A percentile compares a stretch with the other conserved stretches of the same genome.
Conservation (phyloP, 2,113 vertebrate species). For the Oreochromis tanganicae region DNA sequence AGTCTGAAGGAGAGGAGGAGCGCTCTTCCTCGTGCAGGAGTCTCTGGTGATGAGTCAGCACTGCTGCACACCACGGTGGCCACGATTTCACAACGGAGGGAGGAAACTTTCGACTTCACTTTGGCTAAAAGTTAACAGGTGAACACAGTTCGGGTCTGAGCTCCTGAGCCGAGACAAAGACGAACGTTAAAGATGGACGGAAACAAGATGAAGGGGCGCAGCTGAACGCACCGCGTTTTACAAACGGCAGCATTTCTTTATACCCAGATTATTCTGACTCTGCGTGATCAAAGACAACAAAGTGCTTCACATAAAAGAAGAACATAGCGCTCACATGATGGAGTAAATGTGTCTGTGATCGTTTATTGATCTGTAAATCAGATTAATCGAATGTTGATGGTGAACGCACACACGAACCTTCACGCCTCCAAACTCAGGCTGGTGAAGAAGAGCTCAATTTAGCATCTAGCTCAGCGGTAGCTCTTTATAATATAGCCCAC, state of each 20-base stretch:
- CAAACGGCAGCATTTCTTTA: accelerated
- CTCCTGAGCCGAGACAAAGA: neutral
- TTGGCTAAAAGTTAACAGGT: neutral
- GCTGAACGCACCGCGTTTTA: neutral
- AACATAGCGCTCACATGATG: neutral
- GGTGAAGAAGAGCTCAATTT: neutral
- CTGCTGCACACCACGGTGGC: neutral
- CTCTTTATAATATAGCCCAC: neutral
- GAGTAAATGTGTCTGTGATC: neutral
- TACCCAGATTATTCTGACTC: neutral
- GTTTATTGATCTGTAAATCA: neutral
- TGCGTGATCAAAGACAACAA: neutral
- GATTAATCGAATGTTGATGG: neutral
- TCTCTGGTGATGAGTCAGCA: conserved; percentile 35
- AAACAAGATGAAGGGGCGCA: neutral
- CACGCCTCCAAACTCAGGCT: neutral
- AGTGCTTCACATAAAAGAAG: neutral
- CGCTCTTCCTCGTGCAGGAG: neutral
- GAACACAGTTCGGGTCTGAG: neutral
- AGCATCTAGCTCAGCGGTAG: neutral
- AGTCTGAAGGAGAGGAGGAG: neutral
- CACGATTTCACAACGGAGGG: neutral
- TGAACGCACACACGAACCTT: neutral
- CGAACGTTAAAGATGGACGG: neutral
- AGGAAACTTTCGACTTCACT: neutral